Percentiles rank a stretch among this genome's conserved stretches.
Evolutionary conservation across 2,888 invertebrate species (phyloP).

Genomic region (Galeruca laticollis): DNA sequence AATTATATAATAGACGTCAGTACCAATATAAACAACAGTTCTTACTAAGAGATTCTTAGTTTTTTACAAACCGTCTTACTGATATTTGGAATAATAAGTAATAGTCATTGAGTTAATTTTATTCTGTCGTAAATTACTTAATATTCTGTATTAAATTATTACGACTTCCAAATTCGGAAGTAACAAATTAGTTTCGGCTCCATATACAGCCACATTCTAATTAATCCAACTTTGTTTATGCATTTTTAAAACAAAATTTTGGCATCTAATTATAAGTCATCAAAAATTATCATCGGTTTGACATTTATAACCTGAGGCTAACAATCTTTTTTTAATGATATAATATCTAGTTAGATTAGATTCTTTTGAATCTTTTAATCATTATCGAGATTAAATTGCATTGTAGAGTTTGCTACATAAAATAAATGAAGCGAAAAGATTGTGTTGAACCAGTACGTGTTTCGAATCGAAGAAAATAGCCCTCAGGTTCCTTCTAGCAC

Average conservation of each 20-base stretch:
- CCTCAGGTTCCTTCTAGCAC: not conserved
- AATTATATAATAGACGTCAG: no score
- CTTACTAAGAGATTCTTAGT: no score
- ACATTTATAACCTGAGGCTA: not conserved
- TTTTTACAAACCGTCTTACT: no score
- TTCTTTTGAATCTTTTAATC: not conserved
- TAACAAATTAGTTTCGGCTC: not conserved
- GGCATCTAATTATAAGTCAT: constrained; percentile 5
- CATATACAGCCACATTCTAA: not conserved
- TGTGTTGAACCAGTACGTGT: not conserved
- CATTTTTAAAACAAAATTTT: constrained; percentile 1
- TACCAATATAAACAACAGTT: no score
- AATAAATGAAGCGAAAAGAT: not conserved
- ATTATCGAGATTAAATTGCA: not conserved
- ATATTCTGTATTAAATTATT: not conserved
- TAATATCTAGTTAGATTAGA: not conserved
- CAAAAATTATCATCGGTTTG: not conserved
- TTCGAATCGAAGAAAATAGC: not conserved
- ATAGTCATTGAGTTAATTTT: not conserved
- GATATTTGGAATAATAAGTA: no score
- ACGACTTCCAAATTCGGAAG: not conserved
- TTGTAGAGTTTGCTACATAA: not conserved
- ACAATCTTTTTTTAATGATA: not conserved
- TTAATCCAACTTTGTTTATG: not conserved
- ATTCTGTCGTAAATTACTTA: not conserved